These are phyloP conservation scores for Flexamia atlantica DNA, from an alignment of 2,888 invertebrate genomes.

Conservation along the genomic window DNA sequence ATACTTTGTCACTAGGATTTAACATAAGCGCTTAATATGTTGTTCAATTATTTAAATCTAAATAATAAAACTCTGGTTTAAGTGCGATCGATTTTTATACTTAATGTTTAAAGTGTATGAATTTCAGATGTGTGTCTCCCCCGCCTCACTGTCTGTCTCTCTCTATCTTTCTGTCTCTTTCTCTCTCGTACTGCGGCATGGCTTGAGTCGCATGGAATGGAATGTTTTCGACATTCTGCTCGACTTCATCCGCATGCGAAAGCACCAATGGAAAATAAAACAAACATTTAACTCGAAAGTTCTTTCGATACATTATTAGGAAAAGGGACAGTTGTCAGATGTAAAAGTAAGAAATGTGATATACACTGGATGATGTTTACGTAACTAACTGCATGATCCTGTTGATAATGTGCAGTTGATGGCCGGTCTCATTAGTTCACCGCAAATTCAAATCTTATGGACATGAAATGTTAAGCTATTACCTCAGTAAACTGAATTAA, in stretches of 20 bases:
- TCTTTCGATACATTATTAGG: too few relatives aligned
- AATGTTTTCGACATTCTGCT: constrained; percentile 42
- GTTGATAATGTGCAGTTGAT: too few relatives aligned
- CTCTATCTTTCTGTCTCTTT: constrained; percentile 54
- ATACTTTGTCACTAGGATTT: constrained; percentile 56
- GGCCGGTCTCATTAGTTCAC: too few relatives aligned
- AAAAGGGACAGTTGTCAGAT: too few relatives aligned
- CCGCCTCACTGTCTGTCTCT: constrained; percentile 58
- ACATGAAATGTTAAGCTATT: too few relatives aligned
- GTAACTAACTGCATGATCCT: neutral
- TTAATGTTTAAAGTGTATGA: constrained; percentile 55
- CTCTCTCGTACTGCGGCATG: constrained; percentile 52
- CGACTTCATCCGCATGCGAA: constrained; percentile 25
- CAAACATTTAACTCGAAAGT: neutral
- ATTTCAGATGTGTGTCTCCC: constrained; percentile 54
- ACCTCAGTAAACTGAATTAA: neutral
- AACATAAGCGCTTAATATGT: constrained; percentile 44
- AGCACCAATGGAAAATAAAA: neutral
- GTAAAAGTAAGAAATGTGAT: neutral
- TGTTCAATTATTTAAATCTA: constrained; percentile 36
- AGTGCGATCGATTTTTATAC: constrained; percentile 38
- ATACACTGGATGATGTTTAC: neutral
- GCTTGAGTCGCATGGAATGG: constrained; percentile 60
- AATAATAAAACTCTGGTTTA: constrained; percentile 44
- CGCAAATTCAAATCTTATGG: too few relatives aligned